Evolutionary conservation across 2,888 invertebrate species (phyloP).

Genomic region (Syrista parreyssii): DNA sequence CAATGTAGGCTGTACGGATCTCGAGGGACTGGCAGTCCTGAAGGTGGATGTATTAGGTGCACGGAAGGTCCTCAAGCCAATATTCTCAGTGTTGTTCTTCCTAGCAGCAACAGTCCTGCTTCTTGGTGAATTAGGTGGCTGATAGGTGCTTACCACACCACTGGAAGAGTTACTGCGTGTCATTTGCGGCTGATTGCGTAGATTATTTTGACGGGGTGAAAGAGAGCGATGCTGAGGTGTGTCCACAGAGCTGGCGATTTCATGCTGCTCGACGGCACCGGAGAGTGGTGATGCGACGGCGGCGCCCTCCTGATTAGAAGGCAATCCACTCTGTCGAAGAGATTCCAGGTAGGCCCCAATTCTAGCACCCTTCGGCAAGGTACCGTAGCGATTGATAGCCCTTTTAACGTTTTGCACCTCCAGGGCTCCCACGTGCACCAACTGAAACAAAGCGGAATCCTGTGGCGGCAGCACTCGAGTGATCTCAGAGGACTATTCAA

Average conservation of each 20-base stretch:
- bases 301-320: conserved; percentile 64
- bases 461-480: conserved; percentile 3
- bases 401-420: conserved; percentile 96
- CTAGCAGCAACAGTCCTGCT: conserved; percentile 52
- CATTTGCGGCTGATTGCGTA: conserved; percentile 81
- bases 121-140: conserved; percentile 72
- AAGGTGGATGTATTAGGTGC: conserved; percentile 64
- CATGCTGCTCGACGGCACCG: conserved; percentile 35
- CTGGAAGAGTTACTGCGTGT: conserved; percentile 90
- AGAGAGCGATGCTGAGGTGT: conserved; percentile 69
- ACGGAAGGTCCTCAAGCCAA: conserved; percentile 66
- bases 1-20: conserved; percentile 78
- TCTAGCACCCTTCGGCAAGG: conserved; percentile 94
- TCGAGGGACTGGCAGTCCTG: conserved; percentile 76
- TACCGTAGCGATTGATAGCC: conserved; percentile 95
- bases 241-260: conserved; percentile 49
- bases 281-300: conserved; percentile 34
- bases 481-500: conserved; percentile 43
- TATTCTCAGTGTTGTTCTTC: conserved; percentile 65
- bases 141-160: conserved; percentile 72
- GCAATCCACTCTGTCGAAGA: conserved; percentile 81
- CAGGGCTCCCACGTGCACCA: conserved; percentile 88
- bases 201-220: conserved; percentile 74
- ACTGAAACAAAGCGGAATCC: conserved; percentile 55
- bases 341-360: conserved; percentile 97